A percentile compares a stretch with the other conserved stretches of the same genome.
phyloP scores from a whole-genome alignment of 2,888 invertebrate species.

The Hydrotaea cyrtoneurina region DNA sequence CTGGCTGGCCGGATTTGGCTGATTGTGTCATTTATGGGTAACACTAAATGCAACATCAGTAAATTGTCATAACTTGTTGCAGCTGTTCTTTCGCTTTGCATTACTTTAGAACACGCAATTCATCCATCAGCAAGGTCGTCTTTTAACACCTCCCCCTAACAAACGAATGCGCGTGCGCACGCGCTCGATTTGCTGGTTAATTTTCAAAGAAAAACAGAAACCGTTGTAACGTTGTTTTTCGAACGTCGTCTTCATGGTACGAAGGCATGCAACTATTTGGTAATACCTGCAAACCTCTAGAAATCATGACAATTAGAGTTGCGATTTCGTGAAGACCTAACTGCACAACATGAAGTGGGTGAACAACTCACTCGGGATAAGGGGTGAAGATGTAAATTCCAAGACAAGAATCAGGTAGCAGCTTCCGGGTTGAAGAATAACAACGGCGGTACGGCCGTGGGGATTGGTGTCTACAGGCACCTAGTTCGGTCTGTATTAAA shows the following conservation, averaged over 20 bases:
- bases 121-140: conserved; percentile 62
- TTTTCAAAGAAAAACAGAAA: background rate
- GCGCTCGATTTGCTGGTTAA: no score
- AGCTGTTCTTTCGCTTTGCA: background rate
- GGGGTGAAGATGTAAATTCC: no score
- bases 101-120: conserved; percentile 54
- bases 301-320: no score
- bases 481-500: no score
- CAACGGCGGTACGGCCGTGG: no score
- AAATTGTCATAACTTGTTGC: background rate
- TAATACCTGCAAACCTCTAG: background rate
- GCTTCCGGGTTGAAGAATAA: no score
- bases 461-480: no score
- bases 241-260: conserved; percentile 33
- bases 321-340: background rate
- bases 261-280: conserved; percentile 50
- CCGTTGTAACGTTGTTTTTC: no score
- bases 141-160: conserved; percentile 51
- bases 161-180: conserved; percentile 42
- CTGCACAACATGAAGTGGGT: no score
- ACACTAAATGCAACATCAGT: background rate
- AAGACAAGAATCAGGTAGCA: no score
- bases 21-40: background rate
- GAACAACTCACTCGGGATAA: no score
- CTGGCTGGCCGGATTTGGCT: background rate